Evolutionary conservation across 2,113 vertebrate species (phyloP).

Genomic region (Gobius niger): DNA sequence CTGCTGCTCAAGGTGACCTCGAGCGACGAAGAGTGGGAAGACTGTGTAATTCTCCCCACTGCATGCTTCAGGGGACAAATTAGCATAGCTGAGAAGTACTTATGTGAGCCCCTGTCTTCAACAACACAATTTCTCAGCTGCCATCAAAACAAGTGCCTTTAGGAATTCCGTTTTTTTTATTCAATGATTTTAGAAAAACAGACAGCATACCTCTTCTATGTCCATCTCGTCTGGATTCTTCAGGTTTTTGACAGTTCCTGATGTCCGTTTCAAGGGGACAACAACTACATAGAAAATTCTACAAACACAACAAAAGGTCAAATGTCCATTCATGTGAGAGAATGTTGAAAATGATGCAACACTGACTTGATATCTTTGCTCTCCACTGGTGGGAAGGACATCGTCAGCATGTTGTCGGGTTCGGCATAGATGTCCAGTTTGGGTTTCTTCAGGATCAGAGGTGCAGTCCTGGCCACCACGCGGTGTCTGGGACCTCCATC

Average conservation of each 20-base stretch:
- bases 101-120: constrained; percentile 20
- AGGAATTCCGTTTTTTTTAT: neutral
- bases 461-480: constrained; percentile 85
- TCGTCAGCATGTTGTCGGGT: constrained; percentile 81
- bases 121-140: constrained; percentile 25
- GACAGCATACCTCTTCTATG: constrained; percentile 86
- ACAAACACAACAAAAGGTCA: neutral
- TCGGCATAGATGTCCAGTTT: constrained; percentile 84
- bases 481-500: constrained; percentile 88
- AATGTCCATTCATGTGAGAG: neutral
- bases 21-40: constrained; percentile 43
- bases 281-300: constrained; percentile 92
- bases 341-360: neutral
- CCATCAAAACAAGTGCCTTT: constrained; percentile 3
- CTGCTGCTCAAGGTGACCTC: constrained; percentile 63
- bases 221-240: constrained; percentile 93
- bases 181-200: neutral
- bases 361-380: constrained; percentile 85
- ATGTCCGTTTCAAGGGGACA: constrained; percentile 85
- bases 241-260: constrained; percentile 80
- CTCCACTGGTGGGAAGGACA: constrained; percentile 84
- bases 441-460: constrained; percentile 85
- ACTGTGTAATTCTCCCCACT: constrained; percentile 56
- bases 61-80: constrained; percentile 42
- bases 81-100: constrained; percentile 44